Percentiles rank a stretch among this genome's conserved stretches.
phyloP scores from a whole-genome alignment of 2,797 vertebrate species.

The Hemitrygon akajei region DNA sequence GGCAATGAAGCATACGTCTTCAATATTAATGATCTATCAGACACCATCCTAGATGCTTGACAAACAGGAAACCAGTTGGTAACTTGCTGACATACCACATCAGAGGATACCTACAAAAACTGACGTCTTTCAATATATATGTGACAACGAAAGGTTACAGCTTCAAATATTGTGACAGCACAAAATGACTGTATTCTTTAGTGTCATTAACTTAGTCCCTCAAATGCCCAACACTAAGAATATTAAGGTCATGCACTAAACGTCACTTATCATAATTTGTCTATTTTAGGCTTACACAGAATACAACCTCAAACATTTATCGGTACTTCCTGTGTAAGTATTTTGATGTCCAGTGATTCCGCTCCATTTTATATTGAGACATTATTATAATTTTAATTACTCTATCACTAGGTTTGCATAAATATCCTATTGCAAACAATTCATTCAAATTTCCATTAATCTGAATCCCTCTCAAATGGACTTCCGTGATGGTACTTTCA shows the following conservation, averaged over 20 bases:
- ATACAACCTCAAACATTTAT: not conserved
- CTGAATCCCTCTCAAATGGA: not conserved
- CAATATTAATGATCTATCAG: not conserved
- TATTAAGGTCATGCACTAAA: not conserved
- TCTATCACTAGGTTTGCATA: not conserved
- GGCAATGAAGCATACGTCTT: not conserved
- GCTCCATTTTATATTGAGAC: not conserved
- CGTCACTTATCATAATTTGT: not conserved
- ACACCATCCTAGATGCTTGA: not conserved
- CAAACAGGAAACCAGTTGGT: slow-evolving; percentile 67
- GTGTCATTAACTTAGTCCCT: not conserved
- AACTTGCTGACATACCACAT: slow-evolving; percentile 54
- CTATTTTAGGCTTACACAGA: not conserved
- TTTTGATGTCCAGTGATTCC: not conserved
- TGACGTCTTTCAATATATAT: slow-evolving; percentile 43
- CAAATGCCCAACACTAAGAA: not conserved
- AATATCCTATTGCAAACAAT: not conserved
- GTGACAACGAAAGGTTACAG: not conserved
- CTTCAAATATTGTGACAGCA: not conserved
- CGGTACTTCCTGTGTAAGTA: not conserved
- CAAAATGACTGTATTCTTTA: not conserved
- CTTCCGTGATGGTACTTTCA: not conserved
- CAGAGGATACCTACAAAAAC: slow-evolving; percentile 56
- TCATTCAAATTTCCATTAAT: not conserved
- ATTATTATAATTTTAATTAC: not conserved